A percentile compares a stretch with the other conserved stretches of the same genome.
Evolutionary conservation across 2,113 vertebrate genomes (phyloP).

Genomic region (Galbula dea): DNA sequence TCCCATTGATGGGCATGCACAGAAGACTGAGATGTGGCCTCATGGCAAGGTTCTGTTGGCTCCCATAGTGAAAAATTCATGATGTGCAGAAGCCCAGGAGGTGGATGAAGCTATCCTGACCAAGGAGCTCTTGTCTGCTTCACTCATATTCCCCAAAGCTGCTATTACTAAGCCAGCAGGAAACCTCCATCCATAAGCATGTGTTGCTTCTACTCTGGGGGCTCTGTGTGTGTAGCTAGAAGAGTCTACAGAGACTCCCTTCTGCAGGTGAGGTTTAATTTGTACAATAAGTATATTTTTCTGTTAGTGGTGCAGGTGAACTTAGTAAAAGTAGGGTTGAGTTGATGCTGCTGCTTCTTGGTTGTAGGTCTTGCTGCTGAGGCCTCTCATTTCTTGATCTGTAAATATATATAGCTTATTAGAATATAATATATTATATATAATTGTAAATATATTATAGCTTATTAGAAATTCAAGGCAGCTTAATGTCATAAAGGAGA

Average conservation of each 20-base stretch:
- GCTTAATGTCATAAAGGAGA: neutral
- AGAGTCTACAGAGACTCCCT: neutral
- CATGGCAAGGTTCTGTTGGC: neutral
- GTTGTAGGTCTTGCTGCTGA: neutral
- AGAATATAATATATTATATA: too few relatives aligned
- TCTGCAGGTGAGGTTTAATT: neutral
- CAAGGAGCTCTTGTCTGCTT: neutral
- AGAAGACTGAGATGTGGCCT: neutral
- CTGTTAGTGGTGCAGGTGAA: neutral
- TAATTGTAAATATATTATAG: too few relatives aligned
- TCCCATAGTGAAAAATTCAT: neutral
- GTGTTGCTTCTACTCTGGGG: neutral
- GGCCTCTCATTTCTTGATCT: neutral
- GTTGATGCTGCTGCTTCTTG: neutral
- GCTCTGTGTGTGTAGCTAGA: neutral
- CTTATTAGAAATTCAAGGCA: neutral
- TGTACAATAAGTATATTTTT: neutral
- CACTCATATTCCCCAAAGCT: neutral
- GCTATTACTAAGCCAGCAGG: neutral
- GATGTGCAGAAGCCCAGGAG: neutral
- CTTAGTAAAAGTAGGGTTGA: neutral
- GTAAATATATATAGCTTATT: neutral
- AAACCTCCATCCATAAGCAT: neutral
- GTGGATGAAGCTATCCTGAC: neutral
- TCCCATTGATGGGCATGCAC: neutral